These are phyloP conservation scores for Sardina pilchardus DNA, from an alignment of 2,113 vertebrate species.

Conservation along the genomic window DNA sequence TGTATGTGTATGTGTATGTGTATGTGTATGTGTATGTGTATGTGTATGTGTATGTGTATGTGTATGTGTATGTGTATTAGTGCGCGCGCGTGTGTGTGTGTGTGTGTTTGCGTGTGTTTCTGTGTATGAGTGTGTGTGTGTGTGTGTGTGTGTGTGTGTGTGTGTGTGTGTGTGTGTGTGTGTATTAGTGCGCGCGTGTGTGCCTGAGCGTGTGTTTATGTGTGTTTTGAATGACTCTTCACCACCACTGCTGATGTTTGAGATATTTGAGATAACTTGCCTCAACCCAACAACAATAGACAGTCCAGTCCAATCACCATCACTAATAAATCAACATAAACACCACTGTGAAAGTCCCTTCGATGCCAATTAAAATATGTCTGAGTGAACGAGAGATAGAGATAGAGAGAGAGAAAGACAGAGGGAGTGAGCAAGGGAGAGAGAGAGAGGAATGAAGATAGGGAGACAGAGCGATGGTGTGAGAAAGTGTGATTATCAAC, in stretches of 20 bases:
- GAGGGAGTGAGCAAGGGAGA: too few relatives aligned
- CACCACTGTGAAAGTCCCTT: not conserved
- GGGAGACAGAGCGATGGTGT: not conserved
- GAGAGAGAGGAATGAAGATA: not conserved
- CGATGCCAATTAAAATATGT: not conserved
- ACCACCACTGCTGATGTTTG: not conserved
- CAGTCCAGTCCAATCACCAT: conserved; percentile 27
- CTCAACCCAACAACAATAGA: conserved; percentile 1
- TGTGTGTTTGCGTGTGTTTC: not conserved
- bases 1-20: too few relatives aligned
- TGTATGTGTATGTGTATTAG: not conserved
- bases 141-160: not conserved
- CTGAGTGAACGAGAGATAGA: not conserved
- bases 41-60: not conserved
- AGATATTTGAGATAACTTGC: not conserved
- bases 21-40: not conserved
- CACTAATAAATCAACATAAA: not conserved
- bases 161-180: not conserved
- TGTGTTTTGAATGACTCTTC: not conserved
- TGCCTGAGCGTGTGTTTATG: not conserved
- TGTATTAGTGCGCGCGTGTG: conserved; percentile 1
- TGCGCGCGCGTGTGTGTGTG: not conserved
- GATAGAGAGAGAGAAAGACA: too few relatives aligned
- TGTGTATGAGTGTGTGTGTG: not conserved
- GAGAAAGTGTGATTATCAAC: not conserved